Percentiles rank a stretch among this genome's conserved stretches.
These are phyloP conservation scores for Porites rus DNA, from an alignment of 92 coral and sea anemone species.

Conservation along the genomic window DNA sequence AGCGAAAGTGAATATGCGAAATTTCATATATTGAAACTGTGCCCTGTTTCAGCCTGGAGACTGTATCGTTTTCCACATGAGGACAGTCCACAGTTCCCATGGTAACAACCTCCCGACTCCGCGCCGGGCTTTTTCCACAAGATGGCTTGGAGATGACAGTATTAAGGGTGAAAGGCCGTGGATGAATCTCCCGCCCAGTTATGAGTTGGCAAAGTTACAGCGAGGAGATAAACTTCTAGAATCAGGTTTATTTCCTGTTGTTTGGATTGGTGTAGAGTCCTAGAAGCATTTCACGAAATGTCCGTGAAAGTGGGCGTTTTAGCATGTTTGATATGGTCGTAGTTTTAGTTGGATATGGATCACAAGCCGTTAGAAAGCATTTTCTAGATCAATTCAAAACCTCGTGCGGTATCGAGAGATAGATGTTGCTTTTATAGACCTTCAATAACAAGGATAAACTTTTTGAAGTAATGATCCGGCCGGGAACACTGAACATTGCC, in stretches of 20 bases:
- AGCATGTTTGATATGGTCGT: too few relatives aligned
- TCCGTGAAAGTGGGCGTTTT: too few relatives aligned
- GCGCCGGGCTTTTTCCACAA: constrained; percentile 63
- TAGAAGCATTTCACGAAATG: neutral
- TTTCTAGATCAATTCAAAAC: too few relatives aligned
- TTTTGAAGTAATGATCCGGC: too few relatives aligned
- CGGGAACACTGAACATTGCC: too few relatives aligned
- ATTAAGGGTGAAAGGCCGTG: constrained; percentile 61
- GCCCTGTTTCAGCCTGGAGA: constrained; percentile 58
- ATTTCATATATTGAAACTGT: too few relatives aligned
- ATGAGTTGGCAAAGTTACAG: constrained; percentile 17
- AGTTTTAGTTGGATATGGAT: too few relatives aligned
- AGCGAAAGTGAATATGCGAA: too few relatives aligned
- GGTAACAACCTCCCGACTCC: constrained; percentile 57
- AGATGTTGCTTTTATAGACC: too few relatives aligned
- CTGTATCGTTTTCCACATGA: constrained; percentile 68
- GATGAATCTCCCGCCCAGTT: constrained; percentile 56
- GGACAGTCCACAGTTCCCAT: constrained; percentile 56
- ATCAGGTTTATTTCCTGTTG: constrained; percentile 51
- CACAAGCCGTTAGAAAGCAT: too few relatives aligned
- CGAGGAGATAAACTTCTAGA: constrained; percentile 45
- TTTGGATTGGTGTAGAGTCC: neutral
- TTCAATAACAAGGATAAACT: too few relatives aligned
- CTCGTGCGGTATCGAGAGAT: too few relatives aligned
- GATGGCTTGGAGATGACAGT: constrained; percentile 68